Evolutionary conservation across 2,113 vertebrate species (phyloP), one percentile per base, ranked within the genome.

Genomic region (Grus americana): DNA sequence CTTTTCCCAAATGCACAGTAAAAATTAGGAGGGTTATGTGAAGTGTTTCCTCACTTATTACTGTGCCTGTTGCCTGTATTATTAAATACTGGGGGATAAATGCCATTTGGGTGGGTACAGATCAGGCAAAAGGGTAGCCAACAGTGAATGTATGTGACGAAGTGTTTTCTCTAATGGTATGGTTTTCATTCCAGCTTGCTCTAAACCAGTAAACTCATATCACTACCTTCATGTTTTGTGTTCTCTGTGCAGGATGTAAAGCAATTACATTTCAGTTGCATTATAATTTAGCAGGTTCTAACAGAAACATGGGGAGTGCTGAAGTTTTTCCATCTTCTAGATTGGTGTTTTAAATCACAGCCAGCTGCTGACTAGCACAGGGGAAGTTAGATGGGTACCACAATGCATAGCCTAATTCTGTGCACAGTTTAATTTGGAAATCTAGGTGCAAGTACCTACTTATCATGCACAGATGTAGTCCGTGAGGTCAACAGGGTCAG

Each of bases 271-370:
- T 92, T 90, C 57, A 26, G 82, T 10, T 79, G 85, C 71, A 52
- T 73, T 92, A 34, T 65, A 44, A 93, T 79, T 88, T 46, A 94
- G 62, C 59, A 79, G 79, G 44, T 57, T 93, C 46, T 30, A 46
- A 67, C 4, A 66, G 63, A 72, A 26, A 44, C 16, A 10, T 8
- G 16, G 50, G 34, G 18, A 67, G 70, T 22, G 62, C 26, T 82
- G 61, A 87, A 91, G 72, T 61, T 82, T 78, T 88, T 65, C 81
- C 57, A 76, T 95, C 86, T 86, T 75, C 40, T 52, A 42, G 70
- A 81, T 21, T 86, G 85, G 54, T 30, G 55, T 57, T 75, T 87
- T 96, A 93, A 86, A 79, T 91, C 92, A 74, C 38, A 72, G 68
- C 24, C 68, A 81, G 81, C 71, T 16, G 66, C 80, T 80, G 91